Base-by-base conservation (phyloP, 2,797 vertebrate species). In the Heliangelus exortis region DNA sequence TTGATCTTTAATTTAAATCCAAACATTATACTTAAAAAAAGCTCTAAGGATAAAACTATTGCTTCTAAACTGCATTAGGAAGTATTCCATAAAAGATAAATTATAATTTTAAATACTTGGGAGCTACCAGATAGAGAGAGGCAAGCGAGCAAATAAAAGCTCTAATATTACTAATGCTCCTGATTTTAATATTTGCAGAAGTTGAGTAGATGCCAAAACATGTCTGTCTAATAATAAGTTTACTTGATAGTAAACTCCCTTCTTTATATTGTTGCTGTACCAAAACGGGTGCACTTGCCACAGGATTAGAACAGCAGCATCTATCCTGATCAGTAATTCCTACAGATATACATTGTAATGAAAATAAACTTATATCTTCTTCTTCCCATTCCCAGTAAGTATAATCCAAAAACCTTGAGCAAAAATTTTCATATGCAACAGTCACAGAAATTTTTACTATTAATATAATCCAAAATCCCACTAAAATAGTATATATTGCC, bases 201-300 rank as follows among this genome's bases (percentile, higher is more conserved):
- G 43, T 17, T 80, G 43, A n/a, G 26, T 16, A 85, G 50, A 28
- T 87, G 90, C 41, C 79, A 92, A 76, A 80, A 80, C 43, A 8
- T 80, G 54, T 80, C 72, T 65, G 54, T 66, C n/a, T 66, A 39
- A 5, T 55, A 83, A 92, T 55, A 83, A 92, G 78, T 90, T 94
- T 81, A 82, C 73, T n/a, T 63, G 41, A 74, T 16, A 68, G 51
- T 25, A 51, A 92, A 92, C 41, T 90, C 79, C 29, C 6, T 66
- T 84, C 73, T 77, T 86, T 48, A 67, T 43, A 23, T 6, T 54
- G 33, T 10, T 87, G 34, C 50, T 92, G 39, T 36, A 63, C 25
- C 26, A 41, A 55, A 47, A 91, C 47, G 28, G 13, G 10, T 19
- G 33, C n/a, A 50, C 17, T 54, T 62, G 34, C 2, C 25, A 67